Evolutionary conservation across 2,888 invertebrate species (phyloP), one percentile per base, ranked within the genome.

Genomic region (Halocaridina rubra): DNA sequence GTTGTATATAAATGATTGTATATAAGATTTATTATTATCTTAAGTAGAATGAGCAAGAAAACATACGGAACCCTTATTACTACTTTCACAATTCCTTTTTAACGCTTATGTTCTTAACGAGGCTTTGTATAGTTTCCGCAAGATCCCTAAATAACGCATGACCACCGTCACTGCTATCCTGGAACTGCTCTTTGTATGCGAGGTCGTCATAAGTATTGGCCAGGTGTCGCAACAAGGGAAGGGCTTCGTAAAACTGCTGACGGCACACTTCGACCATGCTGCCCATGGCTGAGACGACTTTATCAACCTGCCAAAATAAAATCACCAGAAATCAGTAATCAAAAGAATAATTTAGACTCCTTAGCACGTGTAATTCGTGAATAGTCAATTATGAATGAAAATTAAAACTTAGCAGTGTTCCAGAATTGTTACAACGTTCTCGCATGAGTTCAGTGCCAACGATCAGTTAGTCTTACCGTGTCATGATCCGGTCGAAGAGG

Each of bases 171-270:
- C 82, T 80, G 22, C 59, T 10, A 13, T 80, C 80, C 39, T 86
- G 86, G 33, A 80, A 79, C 82, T 80, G 79, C 69, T 86, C 86
- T 30, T 86, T 86, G 75, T 82, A 86, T 5, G 86, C 86, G 69
- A 86, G 30, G 24, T 86, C 86, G 32, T 82, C 79, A 33, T 86
- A 86, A 0, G 82, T 86, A 16, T 74, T 71, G 8, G 82, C 82
- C 19, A 86, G 71, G 22, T 74, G 67, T 32, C 82, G 61, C 27
- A 86, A 76, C 2, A 86, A 64, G 13, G 86, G 86, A 3, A 86
- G 39, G 10, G 82, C 74, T 46, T 82, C 80, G 24, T 75, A 46
- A 57, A 86, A 86, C 22, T 75, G 75, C 30, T 75, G 69, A 10
- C 82, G 57, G 39, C 86, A 86, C 8, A 82, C 64, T 16, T 30